Conservation (phyloP, 2,797 vertebrate genomes). For the Scolopax bukidnonensis region DNA sequence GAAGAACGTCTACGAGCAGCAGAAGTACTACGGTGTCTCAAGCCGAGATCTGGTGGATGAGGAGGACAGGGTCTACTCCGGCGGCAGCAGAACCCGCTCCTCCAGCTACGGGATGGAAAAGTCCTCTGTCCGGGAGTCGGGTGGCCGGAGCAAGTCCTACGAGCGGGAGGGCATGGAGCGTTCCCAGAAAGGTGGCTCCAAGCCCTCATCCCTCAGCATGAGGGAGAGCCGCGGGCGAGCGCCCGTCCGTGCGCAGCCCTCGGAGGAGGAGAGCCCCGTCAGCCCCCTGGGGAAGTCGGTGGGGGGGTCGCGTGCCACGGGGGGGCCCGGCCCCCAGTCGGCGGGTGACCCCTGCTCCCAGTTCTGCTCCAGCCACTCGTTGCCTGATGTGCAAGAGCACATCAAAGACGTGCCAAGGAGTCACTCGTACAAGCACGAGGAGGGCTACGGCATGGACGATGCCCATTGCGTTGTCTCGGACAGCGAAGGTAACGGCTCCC, state of each 20-base stretch:
- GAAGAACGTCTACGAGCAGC: constrained; percentile 95
- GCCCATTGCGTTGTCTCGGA: constrained; percentile 99
- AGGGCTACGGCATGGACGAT: constrained; percentile 96
- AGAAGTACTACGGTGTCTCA: constrained; percentile 90
- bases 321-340: constrained; percentile 82
- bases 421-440: constrained; percentile 96
- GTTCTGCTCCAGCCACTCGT: constrained; percentile 98
- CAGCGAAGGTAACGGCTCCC: constrained; percentile 97
- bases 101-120: constrained; percentile 93
- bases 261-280: constrained; percentile 95
- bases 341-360: constrained; percentile 88
- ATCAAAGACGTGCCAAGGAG: constrained; percentile 94
- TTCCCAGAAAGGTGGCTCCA: constrained; percentile 86
- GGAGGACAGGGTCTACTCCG: constrained; percentile 88
- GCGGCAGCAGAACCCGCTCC: constrained; percentile 87
- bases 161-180: constrained; percentile 89
- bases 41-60: constrained; percentile 89
- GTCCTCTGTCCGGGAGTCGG: constrained; percentile 87
- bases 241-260: constrained; percentile 91
- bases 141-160: constrained; percentile 92
- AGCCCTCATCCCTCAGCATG: constrained; percentile 80
- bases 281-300: constrained; percentile 92
- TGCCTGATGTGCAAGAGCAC: constrained; percentile 98
- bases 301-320: constrained; percentile 83
- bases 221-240: constrained; percentile 87